Evolutionary conservation across 2,797 vertebrate genomes (phyloP).

Genomic region (Ctenopoma multispine): DNA sequence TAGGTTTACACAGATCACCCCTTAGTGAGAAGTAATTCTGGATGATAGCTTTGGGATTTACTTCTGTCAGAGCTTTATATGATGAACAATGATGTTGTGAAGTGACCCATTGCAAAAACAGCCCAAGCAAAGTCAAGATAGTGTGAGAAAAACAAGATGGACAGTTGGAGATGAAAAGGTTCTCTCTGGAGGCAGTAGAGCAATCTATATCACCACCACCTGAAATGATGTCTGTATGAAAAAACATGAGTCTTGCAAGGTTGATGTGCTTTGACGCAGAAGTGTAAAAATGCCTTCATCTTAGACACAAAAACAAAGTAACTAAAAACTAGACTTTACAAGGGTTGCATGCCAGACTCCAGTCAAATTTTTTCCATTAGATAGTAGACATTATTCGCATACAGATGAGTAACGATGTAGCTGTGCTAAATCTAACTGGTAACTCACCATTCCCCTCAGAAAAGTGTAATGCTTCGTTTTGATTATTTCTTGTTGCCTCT

Average conservation of each 20-base stretch:
- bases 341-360: slow-evolving; percentile 1
- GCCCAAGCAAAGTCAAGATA: slow-evolving; percentile 14
- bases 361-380: neutral
- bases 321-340: slow-evolving; percentile 22
- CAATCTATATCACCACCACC: slow-evolving; percentile 27
- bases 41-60: slow-evolving; percentile 16
- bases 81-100: slow-evolving; percentile 36
- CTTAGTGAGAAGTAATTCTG: slow-evolving; percentile 2
- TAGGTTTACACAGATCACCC: neutral
- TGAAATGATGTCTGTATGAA: slow-evolving; percentile 34
- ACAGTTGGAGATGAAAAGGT: slow-evolving; percentile 51
- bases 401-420: neutral
- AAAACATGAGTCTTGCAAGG: slow-evolving; percentile 23
- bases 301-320: neutral
- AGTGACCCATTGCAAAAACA: slow-evolving; percentile 30
- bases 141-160: slow-evolving; percentile 47
- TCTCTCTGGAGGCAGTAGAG: slow-evolving; percentile 38
- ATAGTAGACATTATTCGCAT: neutral
- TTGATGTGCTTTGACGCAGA: slow-evolving; percentile 21
- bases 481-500: neutral
- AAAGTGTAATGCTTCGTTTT: neutral
- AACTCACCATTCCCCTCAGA: neutral
- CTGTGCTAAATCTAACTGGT: neutral
- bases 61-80: neutral
- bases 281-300: slow-evolving; percentile 1